Evolutionary conservation across 2,113 vertebrate species (phyloP).

Genomic region (Naja naja): DNA sequence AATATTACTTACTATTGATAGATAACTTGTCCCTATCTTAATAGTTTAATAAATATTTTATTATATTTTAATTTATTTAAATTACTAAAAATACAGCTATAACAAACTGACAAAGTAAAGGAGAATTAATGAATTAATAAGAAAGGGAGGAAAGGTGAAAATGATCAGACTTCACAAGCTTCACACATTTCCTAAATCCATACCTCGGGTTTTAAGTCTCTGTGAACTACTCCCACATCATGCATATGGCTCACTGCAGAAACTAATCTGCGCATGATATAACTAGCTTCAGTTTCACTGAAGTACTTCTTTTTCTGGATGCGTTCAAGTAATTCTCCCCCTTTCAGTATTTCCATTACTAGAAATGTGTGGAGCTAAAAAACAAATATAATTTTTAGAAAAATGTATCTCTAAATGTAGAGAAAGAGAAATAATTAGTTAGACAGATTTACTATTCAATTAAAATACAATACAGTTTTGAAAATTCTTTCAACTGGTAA

Average conservation of each 20-base stretch:
- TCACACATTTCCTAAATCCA: neutral
- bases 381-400: slow-evolving; percentile 4
- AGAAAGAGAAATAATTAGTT: neutral
- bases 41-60: neutral
- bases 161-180: neutral
- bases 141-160: neutral
- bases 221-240: slow-evolving; percentile 93
- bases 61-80: neutral
- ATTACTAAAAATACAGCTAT: neutral
- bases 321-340: slow-evolving; percentile 93
- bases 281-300: slow-evolving; percentile 94
- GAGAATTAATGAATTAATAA: neutral
- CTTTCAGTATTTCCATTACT: slow-evolving; percentile 91
- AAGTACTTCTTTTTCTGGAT: slow-evolving; percentile 93
- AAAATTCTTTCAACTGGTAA: neutral
- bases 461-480: neutral
- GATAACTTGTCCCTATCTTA: neutral
- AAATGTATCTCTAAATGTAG: neutral
- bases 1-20: neutral
- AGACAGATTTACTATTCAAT: neutral
- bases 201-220: slow-evolving; percentile 97
- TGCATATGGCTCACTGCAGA: slow-evolving; percentile 98
- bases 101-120: neutral
- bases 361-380: slow-evolving; percentile 91
- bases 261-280: slow-evolving; percentile 93